These are phyloP conservation scores for Branchipolynoe longqiensis DNA, from an alignment of 2,888 invertebrate genomes.

Conservation along the genomic window DNA sequence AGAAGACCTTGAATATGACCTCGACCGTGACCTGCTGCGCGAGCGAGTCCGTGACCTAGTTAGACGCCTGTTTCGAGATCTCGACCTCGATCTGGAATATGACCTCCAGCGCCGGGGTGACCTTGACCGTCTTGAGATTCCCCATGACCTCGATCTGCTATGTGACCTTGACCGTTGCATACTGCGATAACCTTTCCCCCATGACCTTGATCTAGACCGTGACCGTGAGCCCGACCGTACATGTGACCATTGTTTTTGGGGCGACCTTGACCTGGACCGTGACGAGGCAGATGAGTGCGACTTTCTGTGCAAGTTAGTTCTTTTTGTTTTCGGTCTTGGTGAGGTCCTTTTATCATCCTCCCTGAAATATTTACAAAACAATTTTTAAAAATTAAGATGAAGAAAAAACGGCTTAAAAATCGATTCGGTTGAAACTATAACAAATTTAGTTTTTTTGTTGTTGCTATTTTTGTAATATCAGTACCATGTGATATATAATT, in stretches of 20 bases:
- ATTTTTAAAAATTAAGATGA: no score
- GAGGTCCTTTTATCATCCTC: neutral
- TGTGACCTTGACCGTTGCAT: conserved; percentile 71
- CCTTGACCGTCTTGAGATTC: conserved; percentile 68
- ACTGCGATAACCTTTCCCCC: conserved; percentile 54
- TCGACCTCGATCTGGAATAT: conserved; percentile 60
- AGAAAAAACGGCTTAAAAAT: no score
- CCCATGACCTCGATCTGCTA: conserved; percentile 74
- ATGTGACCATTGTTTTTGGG: conserved; percentile 59
- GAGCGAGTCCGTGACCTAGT: conserved; percentile 59
- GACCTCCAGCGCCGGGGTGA: conserved; percentile 53
- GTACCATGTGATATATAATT: no score
- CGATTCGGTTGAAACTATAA: no score
- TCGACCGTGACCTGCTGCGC: conserved; percentile 58
- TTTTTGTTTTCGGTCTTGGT: neutral
- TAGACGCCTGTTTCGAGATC: conserved; percentile 57
- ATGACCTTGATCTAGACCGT: conserved; percentile 60
- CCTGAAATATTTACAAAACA: neutral
- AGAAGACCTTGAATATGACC: conserved; percentile 61
- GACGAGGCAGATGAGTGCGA: conserved; percentile 64
- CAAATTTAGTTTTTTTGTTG: no score
- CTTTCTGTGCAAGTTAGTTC: conserved; percentile 46
- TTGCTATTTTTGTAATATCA: no score
- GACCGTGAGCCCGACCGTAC: conserved; percentile 57
- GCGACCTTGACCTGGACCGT: conserved; percentile 68